A percentile compares a stretch with the other conserved stretches of the same genome.
phyloP scores from a whole-genome alignment of 2,113 vertebrate species.

The Tympanuchus pallidicinctus region DNA sequence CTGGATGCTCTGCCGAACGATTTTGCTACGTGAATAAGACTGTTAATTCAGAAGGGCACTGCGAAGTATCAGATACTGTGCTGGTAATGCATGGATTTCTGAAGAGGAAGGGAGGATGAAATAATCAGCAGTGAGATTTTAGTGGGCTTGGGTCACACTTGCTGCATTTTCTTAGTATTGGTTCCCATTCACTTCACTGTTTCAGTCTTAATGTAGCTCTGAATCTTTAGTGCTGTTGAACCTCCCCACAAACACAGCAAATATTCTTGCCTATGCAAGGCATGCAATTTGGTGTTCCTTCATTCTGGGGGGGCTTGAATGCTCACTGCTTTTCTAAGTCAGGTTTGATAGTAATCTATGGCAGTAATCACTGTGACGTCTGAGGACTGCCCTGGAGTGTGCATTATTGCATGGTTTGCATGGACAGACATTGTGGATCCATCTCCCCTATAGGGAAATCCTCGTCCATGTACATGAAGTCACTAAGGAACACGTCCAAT shows the following conservation, averaged over 20 bases:
- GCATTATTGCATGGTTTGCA: background rate
- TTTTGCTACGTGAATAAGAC: background rate
- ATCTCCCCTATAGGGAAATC: background rate
- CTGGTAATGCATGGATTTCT: background rate
- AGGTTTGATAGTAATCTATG: background rate
- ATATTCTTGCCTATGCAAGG: background rate
- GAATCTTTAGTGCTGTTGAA: background rate
- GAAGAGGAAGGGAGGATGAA: background rate
- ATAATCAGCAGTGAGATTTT: background rate
- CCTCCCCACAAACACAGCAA: slow-evolving; percentile 35
- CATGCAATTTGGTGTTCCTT: background rate
- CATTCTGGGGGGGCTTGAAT: background rate
- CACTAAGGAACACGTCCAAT: background rate
- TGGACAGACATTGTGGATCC: background rate
- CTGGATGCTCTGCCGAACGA: background rate
- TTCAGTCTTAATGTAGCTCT: background rate
- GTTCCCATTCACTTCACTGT: background rate
- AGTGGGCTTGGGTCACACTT: background rate
- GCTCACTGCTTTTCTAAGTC: background rate
- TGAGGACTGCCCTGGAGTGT: background rate
- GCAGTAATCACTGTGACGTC: background rate
- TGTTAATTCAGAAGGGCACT: background rate
- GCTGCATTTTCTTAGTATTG: background rate
- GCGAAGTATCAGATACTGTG: background rate
- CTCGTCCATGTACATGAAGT: background rate